Conservation (phyloP, 2,797 vertebrate genomes). For the Manis pentadactyla region DNA sequence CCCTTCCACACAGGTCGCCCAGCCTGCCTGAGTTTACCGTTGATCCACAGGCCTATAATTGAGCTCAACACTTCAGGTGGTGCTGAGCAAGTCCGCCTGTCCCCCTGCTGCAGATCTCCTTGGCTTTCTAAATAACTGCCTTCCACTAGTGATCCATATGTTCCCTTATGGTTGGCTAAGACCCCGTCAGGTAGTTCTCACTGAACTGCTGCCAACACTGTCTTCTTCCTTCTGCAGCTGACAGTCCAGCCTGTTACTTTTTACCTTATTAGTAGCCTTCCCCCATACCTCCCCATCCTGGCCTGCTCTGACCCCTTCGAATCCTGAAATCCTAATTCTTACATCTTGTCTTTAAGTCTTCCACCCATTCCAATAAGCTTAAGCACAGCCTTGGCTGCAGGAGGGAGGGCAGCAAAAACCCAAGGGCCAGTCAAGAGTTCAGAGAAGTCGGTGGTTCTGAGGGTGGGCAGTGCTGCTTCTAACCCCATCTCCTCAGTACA, state of each 20-base stretch:
- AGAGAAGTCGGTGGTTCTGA: not conserved
- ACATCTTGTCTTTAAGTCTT: not conserved
- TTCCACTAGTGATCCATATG: not conserved
- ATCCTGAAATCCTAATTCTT: not conserved
- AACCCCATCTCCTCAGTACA: not conserved
- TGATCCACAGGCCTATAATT: not conserved
- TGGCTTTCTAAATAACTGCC: not conserved
- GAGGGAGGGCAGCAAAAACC: too few relatives aligned
- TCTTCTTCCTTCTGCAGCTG: not conserved
- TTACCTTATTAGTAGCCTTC: not conserved
- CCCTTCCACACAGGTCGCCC: not conserved
- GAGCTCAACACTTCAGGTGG: not conserved
- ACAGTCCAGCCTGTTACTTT: not conserved
- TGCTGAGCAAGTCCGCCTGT: not conserved
- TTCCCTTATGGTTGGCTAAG: not conserved
- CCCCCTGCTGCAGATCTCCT: not conserved
- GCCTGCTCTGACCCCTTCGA: not conserved
- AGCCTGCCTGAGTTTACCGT: not conserved
- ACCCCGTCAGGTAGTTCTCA: not conserved
- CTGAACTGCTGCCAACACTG: not conserved
- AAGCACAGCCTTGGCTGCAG: not conserved
- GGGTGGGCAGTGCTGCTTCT: not conserved
- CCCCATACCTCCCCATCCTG: too few relatives aligned
- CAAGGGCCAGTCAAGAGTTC: not conserved
- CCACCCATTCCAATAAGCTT: not conserved